Base-by-base conservation (phyloP, 1,140 invertebrate genomes). In the Formica selysi region DNA sequence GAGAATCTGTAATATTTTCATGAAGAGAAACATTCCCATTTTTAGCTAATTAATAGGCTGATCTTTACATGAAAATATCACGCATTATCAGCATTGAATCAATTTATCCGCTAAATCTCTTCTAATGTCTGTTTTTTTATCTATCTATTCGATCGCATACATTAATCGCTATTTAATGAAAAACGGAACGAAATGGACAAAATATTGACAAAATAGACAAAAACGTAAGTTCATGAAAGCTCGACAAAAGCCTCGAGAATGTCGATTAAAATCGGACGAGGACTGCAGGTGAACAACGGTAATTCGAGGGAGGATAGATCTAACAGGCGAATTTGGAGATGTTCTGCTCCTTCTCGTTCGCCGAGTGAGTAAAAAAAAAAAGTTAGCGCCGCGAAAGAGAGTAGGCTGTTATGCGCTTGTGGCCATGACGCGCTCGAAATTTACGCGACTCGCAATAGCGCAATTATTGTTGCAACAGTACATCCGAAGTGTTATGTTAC, bases 401-500 rank as follows among this genome's bases (percentile, higher is more conserved):
- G 68, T 83, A 83, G 79, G 79, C 16, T 83, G 79, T 83, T 83
- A 74, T 83, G 79, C 79, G 68, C 79, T 22, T 83, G 54, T 74
- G 54, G 79, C 79, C 68, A 74, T 83, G 68, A 83, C 79, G 79
- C 48, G 26, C 79, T 83, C 68, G 54, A 74, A 83, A 83, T 59
- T 83, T 74, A 73, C 13, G 8, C 65, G 38, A 26, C 26, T 73
- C n/a, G 26, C 54, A 38, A 26, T 22, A 65, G 48, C 2, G 48
- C 67, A 57, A 74, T 73, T 22, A 10, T 61, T 74, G 5, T 48
- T 74, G 36, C n/a, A n/a, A 68, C 0, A 16, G 13, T 11, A 22
- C 38, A 61, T 62, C 13, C 68, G 38, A 83, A 81, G 71, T 81
- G 36, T 32, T 81, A 36, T 73, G 51, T 32, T 81, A 36, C 19